These are phyloP conservation scores for Drosophila pruinosa DNA, from an alignment of 1,140 invertebrate genomes.

Conservation along the genomic window DNA sequence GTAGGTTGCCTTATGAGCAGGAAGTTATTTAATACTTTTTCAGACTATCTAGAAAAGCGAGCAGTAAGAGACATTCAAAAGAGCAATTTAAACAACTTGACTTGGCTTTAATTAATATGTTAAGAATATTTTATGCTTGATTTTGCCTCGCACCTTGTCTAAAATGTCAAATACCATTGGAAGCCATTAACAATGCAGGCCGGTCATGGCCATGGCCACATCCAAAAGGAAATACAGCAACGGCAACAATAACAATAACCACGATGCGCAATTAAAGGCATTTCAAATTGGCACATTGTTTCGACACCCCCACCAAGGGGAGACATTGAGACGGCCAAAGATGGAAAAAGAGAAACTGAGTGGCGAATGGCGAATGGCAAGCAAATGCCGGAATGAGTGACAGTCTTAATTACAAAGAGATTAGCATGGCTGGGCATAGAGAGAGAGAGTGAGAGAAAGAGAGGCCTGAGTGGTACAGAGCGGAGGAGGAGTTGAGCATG, in stretches of 20 bases:
- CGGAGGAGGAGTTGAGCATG: too few relatives aligned
- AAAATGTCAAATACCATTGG: not conserved
- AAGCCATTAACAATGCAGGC: not conserved
- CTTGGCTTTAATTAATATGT: not conserved
- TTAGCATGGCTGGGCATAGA: constrained; percentile 54
- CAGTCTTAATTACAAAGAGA: constrained; percentile 76
- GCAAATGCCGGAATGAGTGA: constrained; percentile 63
- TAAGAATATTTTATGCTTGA: not conserved
- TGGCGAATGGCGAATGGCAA: constrained; percentile 30
- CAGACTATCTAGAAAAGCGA: too few relatives aligned
- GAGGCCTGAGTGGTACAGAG: not conserved
- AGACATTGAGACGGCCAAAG: not conserved
- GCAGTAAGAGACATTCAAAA: not conserved
- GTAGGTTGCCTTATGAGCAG: too few relatives aligned
- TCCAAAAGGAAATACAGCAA: not conserved
- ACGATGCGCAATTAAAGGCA: constrained; percentile 57
- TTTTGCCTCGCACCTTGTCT: not conserved
- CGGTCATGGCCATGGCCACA: not conserved
- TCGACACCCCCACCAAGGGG: not conserved
- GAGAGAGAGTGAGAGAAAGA: not conserved
- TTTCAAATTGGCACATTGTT: constrained; percentile 48
- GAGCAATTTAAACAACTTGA: not conserved
- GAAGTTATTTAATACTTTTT: too few relatives aligned
- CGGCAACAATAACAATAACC: not conserved
- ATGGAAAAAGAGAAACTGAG: not conserved